Conservation (phyloP, 2,113 vertebrate genomes). For the Calypte anna region DNA sequence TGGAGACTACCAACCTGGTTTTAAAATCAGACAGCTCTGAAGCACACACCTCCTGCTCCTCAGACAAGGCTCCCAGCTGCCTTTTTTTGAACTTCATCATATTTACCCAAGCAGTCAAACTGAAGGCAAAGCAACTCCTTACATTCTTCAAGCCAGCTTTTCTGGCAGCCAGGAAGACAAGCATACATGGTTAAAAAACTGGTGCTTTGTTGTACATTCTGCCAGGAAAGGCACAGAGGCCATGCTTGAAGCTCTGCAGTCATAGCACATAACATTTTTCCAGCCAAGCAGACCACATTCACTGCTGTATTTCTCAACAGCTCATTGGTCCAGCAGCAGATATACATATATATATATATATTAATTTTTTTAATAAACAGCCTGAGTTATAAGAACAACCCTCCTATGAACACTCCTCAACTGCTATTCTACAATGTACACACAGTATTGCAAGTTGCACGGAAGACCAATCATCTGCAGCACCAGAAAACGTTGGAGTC, state of each 20-base stretch:
- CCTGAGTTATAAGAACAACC: background rate
- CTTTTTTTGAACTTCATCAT: background rate
- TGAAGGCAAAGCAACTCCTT: background rate
- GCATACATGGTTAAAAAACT: background rate
- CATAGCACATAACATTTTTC: rapidly evolving
- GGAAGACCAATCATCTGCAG: background rate
- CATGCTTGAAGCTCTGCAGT: background rate
- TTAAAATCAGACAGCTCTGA: background rate
- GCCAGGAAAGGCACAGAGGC: background rate
- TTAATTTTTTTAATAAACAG: background rate
- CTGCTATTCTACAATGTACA: background rate
- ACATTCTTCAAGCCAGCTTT: background rate
- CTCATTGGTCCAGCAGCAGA: background rate
- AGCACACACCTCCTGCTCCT: rapidly evolving
- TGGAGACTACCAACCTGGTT: background rate
- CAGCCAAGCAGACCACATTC: constrained; percentile 1
- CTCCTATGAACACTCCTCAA: background rate
- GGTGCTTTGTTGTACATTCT: background rate
- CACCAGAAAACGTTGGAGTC: background rate
- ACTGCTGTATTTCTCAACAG: constrained; percentile 5
- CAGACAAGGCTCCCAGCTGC: background rate
- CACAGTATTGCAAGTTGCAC: background rate
- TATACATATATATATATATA: background rate
- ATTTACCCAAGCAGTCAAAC: background rate
- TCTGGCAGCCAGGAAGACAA: background rate